A percentile compares a stretch with the other conserved stretches of the same genome.
phyloP scores from a whole-genome alignment of 2,888 invertebrate genomes.

The Pandemis heparana region DNA sequence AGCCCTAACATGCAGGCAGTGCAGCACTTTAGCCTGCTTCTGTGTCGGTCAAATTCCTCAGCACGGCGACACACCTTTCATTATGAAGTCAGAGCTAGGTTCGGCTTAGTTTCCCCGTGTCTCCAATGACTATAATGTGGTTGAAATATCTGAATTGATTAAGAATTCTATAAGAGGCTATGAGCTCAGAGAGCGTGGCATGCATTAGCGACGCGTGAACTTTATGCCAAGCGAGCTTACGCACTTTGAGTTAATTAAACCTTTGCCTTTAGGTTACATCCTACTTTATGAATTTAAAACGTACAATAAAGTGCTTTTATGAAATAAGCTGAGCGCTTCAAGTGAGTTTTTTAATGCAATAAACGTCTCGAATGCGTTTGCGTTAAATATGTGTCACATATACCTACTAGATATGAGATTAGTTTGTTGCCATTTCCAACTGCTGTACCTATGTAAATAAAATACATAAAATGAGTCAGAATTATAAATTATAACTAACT shows the following conservation, averaged over 20 bases:
- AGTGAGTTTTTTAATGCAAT: too few relatives aligned
- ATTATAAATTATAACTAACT: background rate
- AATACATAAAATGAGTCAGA: background rate
- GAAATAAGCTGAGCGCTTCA: background rate
- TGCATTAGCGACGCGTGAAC: conserved; percentile 80
- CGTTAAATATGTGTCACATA: too few relatives aligned
- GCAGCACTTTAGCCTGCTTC: conserved; percentile 13
- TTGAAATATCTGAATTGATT: conserved; percentile 70
- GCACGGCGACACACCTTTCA: conserved; percentile 70
- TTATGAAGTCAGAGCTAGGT: conserved; percentile 73
- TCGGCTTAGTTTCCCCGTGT: conserved; percentile 48
- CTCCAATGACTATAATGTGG: conserved; percentile 65
- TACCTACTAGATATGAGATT: too few relatives aligned
- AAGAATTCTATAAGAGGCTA: conserved; percentile 80
- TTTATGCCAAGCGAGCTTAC: conserved; percentile 76
- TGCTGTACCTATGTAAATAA: too few relatives aligned
- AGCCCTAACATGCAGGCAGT: background rate
- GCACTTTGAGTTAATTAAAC: conserved; percentile 37
- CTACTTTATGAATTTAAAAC: background rate
- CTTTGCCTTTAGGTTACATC: background rate
- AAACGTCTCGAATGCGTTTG: too few relatives aligned
- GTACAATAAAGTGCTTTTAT: background rate
- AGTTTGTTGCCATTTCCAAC: too few relatives aligned
- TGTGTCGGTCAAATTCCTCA: conserved; percentile 37
- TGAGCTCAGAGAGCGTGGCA: conserved; percentile 83